phyloP scores from a whole-genome alignment of 2,888 invertebrate genomes.

The Hemaris fuciformis region DNA sequence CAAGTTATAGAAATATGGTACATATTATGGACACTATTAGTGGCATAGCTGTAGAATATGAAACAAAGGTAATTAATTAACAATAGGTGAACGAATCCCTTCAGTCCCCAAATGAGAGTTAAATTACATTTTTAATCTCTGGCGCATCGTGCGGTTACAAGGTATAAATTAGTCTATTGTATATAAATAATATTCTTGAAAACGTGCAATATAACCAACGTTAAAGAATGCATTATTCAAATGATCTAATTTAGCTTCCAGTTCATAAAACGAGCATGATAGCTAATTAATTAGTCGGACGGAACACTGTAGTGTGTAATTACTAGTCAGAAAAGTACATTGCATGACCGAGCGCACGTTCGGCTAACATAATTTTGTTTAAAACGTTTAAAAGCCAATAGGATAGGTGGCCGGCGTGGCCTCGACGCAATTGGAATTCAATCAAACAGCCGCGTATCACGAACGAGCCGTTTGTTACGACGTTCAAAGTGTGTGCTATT shows the following conservation, averaged over 20 bases:
- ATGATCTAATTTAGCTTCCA: not conserved
- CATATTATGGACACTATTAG: too few species aligned
- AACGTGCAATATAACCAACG: not conserved
- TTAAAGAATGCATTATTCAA: not conserved
- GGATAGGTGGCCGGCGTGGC: conserved; percentile 32
- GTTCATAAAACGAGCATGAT: not conserved
- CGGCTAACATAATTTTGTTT: conserved; percentile 36
- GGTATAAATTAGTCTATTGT: not conserved
- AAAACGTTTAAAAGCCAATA: conserved; percentile 38
- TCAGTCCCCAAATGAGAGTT: not conserved
- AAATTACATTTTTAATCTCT: not conserved
- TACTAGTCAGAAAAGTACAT: conserved; percentile 37
- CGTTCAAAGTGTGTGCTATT: conserved; percentile 42
- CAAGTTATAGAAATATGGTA: too few species aligned
- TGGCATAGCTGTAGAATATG: too few species aligned
- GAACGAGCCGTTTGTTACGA: conserved; percentile 30
- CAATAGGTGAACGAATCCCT: not conserved
- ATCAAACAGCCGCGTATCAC: conserved; percentile 39
- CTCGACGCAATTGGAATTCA: conserved; percentile 55
- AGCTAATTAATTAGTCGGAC: conserved; percentile 23
- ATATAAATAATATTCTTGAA: not conserved
- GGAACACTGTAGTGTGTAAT: conserved; percentile 21
- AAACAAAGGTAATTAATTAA: not conserved
- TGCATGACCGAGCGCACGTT: conserved; percentile 46
- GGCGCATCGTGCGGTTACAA: not conserved